Conservation (phyloP, 30 jellyfish, hydroid and myxozoan species). For the Aurelia coerulea region DNA sequence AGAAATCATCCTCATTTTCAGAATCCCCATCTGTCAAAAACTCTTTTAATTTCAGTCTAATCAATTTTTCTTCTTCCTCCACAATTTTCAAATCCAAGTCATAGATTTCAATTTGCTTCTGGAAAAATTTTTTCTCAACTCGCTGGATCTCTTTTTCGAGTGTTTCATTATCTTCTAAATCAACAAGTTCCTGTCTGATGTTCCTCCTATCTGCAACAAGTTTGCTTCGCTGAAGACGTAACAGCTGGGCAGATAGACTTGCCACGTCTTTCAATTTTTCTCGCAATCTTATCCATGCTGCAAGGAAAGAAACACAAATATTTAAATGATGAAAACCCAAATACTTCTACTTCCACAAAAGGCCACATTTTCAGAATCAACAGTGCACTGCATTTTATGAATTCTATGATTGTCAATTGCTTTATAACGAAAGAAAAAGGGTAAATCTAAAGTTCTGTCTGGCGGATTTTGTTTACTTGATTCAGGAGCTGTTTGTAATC, state of each 20-base stretch:
- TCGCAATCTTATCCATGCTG: conserved; percentile 59
- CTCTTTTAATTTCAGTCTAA: conserved; percentile 49
- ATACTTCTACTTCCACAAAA: too few species aligned
- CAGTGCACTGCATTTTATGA: too few species aligned
- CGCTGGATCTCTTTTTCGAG: conserved; percentile 49
- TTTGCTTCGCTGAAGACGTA: conserved; percentile 36
- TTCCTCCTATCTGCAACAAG: conserved; percentile 38
- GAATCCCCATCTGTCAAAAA: conserved; percentile 27
- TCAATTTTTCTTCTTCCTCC: conserved; percentile 66
- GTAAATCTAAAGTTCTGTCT: too few species aligned
- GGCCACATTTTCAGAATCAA: too few species aligned
- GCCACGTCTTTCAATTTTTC: conserved; percentile 35
- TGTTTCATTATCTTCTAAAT: conserved; percentile 57
- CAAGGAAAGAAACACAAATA: conserved; percentile 10
- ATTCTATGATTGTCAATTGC: too few species aligned
- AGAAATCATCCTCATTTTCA: conserved; percentile 30
- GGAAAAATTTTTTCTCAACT: conserved; percentile 62
- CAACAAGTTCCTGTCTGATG: conserved; percentile 37
- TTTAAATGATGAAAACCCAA: too few species aligned
- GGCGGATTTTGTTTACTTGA: too few species aligned
- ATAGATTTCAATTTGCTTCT: conserved; percentile 65
- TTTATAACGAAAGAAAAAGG: too few species aligned
- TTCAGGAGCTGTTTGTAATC: too few species aligned
- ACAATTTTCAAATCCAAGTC: conserved; percentile 61
- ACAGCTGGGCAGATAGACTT: conserved; percentile 51